phyloP scores from a whole-genome alignment of 2,888 invertebrate species.

The Caenorhabditis sinica region DNA sequence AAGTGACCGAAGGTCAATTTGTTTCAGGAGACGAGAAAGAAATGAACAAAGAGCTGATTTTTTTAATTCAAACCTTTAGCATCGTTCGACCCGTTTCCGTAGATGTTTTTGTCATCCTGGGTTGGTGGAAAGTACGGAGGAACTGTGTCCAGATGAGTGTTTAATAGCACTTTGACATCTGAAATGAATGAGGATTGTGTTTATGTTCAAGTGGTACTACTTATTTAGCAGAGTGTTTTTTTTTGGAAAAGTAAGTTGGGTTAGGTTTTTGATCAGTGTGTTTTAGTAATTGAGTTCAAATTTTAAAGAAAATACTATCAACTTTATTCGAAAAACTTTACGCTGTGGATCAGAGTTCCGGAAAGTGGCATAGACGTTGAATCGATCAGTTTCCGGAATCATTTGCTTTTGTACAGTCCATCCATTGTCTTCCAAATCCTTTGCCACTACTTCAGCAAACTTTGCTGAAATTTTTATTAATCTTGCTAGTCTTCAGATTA shows the following conservation, averaged over 20 bases:
- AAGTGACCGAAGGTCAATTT: constrained; percentile 52
- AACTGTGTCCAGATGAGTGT: constrained; percentile 83
- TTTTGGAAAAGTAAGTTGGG: constrained; percentile 3
- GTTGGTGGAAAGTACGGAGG: constrained; percentile 81
- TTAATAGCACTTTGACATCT: constrained; percentile 77
- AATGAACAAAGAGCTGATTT: constrained; percentile 6
- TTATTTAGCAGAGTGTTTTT: constrained; percentile 36
- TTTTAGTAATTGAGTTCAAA: neutral
- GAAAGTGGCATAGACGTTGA: constrained; percentile 75
- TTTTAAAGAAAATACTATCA: neutral
- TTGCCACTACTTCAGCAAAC: constrained; percentile 68
- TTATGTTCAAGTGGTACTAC: constrained; percentile 25
- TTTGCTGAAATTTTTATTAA: constrained; percentile 59
- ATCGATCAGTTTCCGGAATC: constrained; percentile 64
- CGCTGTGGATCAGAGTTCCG: constrained; percentile 59
- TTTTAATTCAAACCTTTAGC: constrained; percentile 77
- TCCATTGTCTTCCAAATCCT: constrained; percentile 69
- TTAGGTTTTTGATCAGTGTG: constrained; percentile 6
- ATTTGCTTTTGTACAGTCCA: constrained; percentile 73
- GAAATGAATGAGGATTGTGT: constrained; percentile 46
- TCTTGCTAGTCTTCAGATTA: neutral
- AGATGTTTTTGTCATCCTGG: constrained; percentile 74
- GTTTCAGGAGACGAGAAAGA: neutral
- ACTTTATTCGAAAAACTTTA: constrained; percentile 12
- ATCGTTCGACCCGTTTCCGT: constrained; percentile 81